Evolutionary conservation across 2,888 invertebrate species (phyloP), one percentile per base, ranked within the genome.

Genomic region (Sarcophaga rosellei): DNA sequence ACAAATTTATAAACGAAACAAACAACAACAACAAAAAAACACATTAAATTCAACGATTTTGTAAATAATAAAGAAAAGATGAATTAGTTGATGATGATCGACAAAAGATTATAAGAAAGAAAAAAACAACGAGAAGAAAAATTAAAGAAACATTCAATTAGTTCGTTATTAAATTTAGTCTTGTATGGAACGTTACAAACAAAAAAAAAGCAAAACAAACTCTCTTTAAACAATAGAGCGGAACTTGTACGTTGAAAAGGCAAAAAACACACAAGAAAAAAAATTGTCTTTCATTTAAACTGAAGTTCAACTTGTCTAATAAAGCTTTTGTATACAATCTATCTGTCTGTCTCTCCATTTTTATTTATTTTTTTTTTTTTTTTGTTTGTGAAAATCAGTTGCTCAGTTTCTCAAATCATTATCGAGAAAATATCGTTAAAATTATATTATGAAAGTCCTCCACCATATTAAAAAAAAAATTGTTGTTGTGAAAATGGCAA

Each of bases 111-210:
- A 73, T 59, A 62, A 78, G 44, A 25, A 6, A 47, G 47, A 63
- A 69, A 20, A 12, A 78, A 61, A 12, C 65, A 61, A 12, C 65
- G 23, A 65, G 23, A 61, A 65, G 35, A 35, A 35, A 35, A 35
- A 35, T 35, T 35, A 63, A 80, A 53, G 77, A 83, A 85, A 85
- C 85, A 85, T 85, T 85, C 88, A 88, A 88, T 88, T 88, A 88
- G 88, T 85, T 74, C 73, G 78, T 70, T 83, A 87, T 87, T 87
- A 88, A 88, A 85, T 88, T 84, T 88, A 77, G 74, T 75, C 80
- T 86, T 81, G 73, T 77, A 62, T 44, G 35, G 45, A 61, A 35
- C n/a, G 72, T 17, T 61, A 15, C 21, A 35, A 57, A n/a, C n/a
- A 74, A 35, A n/a, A 47, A 25, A 53, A 65, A 59, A 44, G 1